Evolutionary conservation across 2,797 vertebrate species (phyloP).

Genomic region (Phataginus tricuspis): DNA sequence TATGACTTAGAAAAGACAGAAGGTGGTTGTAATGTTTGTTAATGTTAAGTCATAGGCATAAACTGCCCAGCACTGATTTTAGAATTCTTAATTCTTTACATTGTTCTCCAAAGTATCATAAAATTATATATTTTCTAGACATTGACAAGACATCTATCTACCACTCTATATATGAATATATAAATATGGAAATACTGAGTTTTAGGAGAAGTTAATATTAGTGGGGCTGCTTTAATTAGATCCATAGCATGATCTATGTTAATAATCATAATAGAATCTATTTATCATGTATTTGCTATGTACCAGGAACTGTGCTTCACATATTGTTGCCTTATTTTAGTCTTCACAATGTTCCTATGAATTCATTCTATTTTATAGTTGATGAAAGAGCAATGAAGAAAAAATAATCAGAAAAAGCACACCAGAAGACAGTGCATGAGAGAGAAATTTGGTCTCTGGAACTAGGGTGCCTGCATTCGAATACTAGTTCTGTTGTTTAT

Average conservation of each 20-base stretch:
- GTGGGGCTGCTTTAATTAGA: not conserved
- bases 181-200: not conserved
- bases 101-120: not conserved
- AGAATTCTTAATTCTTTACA: not conserved
- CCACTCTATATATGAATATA: not conserved
- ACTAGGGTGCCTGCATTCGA: not conserved
- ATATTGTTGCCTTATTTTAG: not conserved
- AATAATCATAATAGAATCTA: not conserved
- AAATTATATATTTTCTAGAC: not conserved
- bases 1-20: not conserved
- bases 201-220: not conserved
- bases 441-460: not conserved
- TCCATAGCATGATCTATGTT: not conserved
- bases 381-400: conserved; percentile 17
- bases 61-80: not conserved
- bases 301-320: not conserved
- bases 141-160: not conserved
- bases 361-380: not conserved
- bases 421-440: not conserved
- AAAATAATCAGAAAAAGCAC: not conserved
- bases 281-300: not conserved
- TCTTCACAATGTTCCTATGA: not conserved
- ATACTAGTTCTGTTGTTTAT: not conserved
- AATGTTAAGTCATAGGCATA: not conserved
- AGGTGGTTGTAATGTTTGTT: not conserved